These are phyloP conservation scores for Lanistes nyassanus DNA, from an alignment of 1,140 invertebrate genomes.

Conservation along the genomic window DNA sequence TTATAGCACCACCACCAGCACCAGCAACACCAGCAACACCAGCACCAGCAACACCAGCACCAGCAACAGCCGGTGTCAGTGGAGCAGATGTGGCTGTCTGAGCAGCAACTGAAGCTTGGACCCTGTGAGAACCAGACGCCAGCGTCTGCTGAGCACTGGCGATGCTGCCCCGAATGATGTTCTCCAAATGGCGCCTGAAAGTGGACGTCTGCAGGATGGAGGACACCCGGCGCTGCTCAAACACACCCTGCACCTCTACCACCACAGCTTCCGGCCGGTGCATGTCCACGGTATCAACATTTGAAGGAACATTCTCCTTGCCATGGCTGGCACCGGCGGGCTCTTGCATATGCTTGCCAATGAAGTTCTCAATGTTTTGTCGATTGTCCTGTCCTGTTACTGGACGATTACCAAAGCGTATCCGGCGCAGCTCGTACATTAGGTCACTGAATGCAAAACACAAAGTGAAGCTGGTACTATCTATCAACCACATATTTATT, in stretches of 20 bases:
- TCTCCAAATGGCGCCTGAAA: constrained; percentile 53
- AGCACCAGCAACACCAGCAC: neutral
- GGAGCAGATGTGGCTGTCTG: constrained; percentile 12
- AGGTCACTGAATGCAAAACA: constrained; percentile 51
- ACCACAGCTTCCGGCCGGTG: constrained; percentile 57
- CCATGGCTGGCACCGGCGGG: constrained; percentile 33
- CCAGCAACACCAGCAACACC: neutral
- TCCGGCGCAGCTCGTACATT: constrained; percentile 54
- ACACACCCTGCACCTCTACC: constrained; percentile 56
- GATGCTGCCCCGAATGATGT: constrained; percentile 50
- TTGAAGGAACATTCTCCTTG: constrained; percentile 46
- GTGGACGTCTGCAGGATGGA: constrained; percentile 44
- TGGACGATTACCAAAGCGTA: constrained; percentile 52
- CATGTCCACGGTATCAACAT: constrained; percentile 50
- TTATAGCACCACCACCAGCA: neutral
- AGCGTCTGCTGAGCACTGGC: constrained; percentile 26
- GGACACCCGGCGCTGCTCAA: constrained; percentile 52
- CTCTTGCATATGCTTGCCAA: constrained; percentile 41
- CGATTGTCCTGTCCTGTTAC: constrained; percentile 53
- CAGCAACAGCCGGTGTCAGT: neutral
- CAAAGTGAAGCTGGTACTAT: neutral
- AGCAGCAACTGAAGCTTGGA: neutral
- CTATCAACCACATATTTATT: neutral
- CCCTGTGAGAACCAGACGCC: constrained; percentile 1
- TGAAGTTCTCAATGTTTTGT: constrained; percentile 50